Conservation (phyloP, 1,140 invertebrate species). For the Sarcophaga bullata region DNA sequence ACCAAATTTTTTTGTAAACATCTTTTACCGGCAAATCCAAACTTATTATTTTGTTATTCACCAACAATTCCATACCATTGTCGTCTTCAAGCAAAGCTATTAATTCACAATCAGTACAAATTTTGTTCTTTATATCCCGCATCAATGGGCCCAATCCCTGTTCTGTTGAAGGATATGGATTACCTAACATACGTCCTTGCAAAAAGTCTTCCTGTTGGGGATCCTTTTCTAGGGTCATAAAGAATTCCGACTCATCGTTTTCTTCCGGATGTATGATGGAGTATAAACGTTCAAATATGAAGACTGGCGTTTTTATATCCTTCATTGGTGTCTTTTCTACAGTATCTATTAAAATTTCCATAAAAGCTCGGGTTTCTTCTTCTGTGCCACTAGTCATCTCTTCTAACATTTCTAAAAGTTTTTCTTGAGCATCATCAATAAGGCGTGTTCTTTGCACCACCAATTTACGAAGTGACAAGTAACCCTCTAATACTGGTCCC, state of each 20-base stretch:
- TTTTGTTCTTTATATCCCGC: slow-evolving; percentile 99
- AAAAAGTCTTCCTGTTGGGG: slow-evolving; percentile 98
- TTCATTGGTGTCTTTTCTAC: slow-evolving; percentile 91
- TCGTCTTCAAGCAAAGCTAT: slow-evolving; percentile 97
- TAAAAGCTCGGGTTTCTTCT: slow-evolving; percentile 95
- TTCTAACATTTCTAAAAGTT: slow-evolving; percentile 91
- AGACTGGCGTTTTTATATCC: slow-evolving; percentile 95
- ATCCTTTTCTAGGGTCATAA: slow-evolving; percentile 96
- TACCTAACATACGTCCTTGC: slow-evolving; percentile 96
- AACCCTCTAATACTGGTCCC: slow-evolving; percentile 91
- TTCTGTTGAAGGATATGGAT: slow-evolving; percentile 95
- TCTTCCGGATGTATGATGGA: slow-evolving; percentile 98
- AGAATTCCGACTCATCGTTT: slow-evolving; percentile 96
- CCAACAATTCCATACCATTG: slow-evolving; percentile 98
- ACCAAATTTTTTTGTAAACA: slow-evolving; percentile 89
- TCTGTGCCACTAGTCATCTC: slow-evolving; percentile 98
- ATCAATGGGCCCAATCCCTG: slow-evolving; percentile 94
- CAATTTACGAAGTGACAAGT: slow-evolving; percentile 87
- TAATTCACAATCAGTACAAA: slow-evolving; percentile 96
- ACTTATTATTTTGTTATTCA: slow-evolving; percentile 98
- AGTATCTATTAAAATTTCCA: slow-evolving; percentile 96
- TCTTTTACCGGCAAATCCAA: slow-evolving; percentile 96
- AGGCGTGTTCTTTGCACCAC: slow-evolving; percentile 94
- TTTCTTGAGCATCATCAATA: slow-evolving; percentile 97
- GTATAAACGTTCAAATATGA: slow-evolving; percentile 96